Conservation (phyloP, 1,140 invertebrate genomes). For the Bombus difficillimus region DNA sequence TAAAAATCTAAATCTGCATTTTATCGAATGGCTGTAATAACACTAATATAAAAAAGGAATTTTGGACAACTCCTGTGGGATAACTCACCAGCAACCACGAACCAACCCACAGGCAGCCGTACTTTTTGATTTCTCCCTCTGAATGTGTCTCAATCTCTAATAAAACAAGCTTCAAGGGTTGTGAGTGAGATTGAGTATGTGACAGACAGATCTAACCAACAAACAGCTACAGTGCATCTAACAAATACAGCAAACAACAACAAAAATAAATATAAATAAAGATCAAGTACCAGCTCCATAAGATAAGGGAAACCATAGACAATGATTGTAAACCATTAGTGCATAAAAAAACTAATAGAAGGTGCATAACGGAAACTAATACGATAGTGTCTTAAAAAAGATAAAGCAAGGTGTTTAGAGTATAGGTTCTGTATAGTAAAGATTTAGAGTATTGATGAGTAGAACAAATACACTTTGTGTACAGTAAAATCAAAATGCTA, state of each 20-base stretch:
- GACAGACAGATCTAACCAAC: constrained; percentile 82
- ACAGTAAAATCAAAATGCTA: neutral
- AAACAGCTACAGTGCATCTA: constrained; percentile 84
- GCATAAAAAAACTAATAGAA: constrained; percentile 58
- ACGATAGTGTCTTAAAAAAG: constrained; percentile 50
- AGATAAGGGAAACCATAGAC: constrained; percentile 68
- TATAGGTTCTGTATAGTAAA: constrained; percentile 37
- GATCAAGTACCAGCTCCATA: constrained; percentile 73
- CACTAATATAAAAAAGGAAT: constrained; percentile 68
- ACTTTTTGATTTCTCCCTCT: constrained; percentile 80
- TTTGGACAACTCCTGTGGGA: constrained; percentile 81
- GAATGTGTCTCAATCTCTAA: constrained; percentile 82
- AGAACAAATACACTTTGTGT: constrained; percentile 1
- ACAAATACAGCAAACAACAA: constrained; percentile 83
- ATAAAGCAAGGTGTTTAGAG: constrained; percentile 65
- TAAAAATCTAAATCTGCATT: constrained; percentile 10
- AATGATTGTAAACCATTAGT: constrained; percentile 65
- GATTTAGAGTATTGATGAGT: constrained; percentile 15
- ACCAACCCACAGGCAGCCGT: constrained; percentile 82
- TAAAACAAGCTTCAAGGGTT: constrained; percentile 81
- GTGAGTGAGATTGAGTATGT: constrained; percentile 81
- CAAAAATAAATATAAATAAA: constrained; percentile 83
- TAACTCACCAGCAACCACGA: constrained; percentile 81
- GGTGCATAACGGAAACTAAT: constrained; percentile 65
- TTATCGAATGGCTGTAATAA: constrained; percentile 48